Evolutionary conservation across 1,140 invertebrate genomes (phyloP).

Genomic region (Caenorhabditis briggsae): DNA sequence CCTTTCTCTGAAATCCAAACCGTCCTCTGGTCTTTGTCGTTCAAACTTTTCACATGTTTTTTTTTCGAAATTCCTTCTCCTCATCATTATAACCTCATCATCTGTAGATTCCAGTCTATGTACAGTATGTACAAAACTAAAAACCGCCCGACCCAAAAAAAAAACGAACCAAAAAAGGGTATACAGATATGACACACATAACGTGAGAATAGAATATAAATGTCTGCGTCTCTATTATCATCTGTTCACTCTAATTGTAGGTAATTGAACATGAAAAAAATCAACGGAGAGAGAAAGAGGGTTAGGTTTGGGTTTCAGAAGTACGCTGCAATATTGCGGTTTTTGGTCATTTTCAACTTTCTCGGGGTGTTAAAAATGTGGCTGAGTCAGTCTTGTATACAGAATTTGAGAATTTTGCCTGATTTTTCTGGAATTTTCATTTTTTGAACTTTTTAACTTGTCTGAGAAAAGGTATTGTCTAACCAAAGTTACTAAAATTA

Average conservation of each 20-base stretch:
- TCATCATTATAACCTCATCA: not conserved
- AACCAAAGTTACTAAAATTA: no score
- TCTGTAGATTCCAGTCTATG: no score
- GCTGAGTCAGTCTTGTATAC: not conserved
- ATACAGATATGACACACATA: slow-evolving; percentile 38
- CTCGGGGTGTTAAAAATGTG: not conserved
- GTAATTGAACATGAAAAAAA: slow-evolving; percentile 14
- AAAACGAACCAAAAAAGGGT: not conserved
- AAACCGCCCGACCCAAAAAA: not conserved
- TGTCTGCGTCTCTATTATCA: slow-evolving; percentile 8
- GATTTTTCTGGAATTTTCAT: not conserved
- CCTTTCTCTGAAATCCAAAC: no score
- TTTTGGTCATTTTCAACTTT: not conserved
- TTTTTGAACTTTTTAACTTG: no score
- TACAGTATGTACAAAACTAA: not conserved
- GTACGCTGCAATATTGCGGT: not conserved
- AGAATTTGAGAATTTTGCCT: no score
- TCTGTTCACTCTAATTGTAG: slow-evolving; percentile 18
- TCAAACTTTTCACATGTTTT: not conserved
- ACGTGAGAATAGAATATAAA: slow-evolving; percentile 33
- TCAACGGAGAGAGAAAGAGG: not conserved
- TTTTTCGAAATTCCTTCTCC: not conserved
- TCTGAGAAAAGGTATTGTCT: no score
- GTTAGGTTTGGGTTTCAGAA: not conserved
- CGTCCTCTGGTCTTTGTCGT: no score